These are phyloP conservation scores for Psilopsiagon aymara DNA, from an alignment of 2,113 vertebrate genomes.

Conservation along the genomic window DNA sequence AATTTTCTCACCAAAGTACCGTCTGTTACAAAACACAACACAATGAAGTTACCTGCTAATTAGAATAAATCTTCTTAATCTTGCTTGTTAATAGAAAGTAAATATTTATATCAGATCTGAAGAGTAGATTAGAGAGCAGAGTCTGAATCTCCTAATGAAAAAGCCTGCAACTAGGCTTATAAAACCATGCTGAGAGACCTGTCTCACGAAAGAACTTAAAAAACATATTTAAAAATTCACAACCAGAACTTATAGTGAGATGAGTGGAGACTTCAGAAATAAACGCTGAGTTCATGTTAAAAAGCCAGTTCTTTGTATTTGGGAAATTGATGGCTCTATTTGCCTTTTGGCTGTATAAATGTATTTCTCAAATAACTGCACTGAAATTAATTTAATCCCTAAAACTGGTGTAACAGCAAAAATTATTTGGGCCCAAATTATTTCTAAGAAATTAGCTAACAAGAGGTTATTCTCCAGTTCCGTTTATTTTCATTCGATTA, in stretches of 20 bases:
- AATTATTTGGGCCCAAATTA: not conserved
- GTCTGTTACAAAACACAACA: slow-evolving; percentile 77
- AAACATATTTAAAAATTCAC: not conserved
- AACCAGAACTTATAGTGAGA: not conserved
- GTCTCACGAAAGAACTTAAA: not conserved
- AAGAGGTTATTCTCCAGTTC: not conserved
- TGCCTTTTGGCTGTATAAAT: not conserved
- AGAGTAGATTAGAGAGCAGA: not conserved
- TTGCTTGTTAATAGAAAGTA: not conserved
- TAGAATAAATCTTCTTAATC: not conserved
- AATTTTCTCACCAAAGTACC: slow-evolving; percentile 97
- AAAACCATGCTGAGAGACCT: not conserved
- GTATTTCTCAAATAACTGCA: not conserved
- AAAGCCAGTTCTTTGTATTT: not conserved
- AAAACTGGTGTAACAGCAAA: not conserved
- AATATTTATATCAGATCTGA: not conserved
- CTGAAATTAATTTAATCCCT: not conserved
- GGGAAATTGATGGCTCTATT: not conserved
- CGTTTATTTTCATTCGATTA: not conserved
- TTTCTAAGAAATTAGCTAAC: not conserved
- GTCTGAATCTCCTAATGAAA: not conserved
- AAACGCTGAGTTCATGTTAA: not conserved
- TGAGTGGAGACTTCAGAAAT: not conserved
- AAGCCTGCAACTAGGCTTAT: not conserved
- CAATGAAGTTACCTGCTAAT: not conserved